These are phyloP conservation scores for Nothobranchius furzeri DNA, from an alignment of 2,113 vertebrate species.

Conservation along the genomic window DNA sequence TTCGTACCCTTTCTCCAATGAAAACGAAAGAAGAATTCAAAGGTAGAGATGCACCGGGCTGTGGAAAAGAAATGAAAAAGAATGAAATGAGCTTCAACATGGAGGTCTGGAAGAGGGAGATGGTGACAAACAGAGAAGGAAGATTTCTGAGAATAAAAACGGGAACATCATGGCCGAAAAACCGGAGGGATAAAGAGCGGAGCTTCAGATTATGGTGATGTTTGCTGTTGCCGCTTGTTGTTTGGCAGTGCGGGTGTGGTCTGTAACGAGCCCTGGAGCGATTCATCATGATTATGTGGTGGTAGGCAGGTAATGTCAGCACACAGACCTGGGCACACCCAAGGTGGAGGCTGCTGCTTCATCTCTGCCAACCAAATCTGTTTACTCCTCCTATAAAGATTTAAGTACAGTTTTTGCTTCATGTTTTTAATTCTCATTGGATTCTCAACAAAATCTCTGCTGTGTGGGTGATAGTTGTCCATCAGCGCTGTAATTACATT, in stretches of 20 bases:
- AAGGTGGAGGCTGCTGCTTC: conserved; percentile 52
- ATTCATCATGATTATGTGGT: conserved; percentile 81
- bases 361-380: conserved; percentile 42
- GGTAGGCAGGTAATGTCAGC: conserved; percentile 77
- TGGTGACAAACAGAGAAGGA: conserved; percentile 17
- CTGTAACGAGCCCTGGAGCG: conserved; percentile 38
- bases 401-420: background rate
- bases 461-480: conserved; percentile 10
- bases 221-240: conserved; percentile 61
- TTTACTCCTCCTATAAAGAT: background rate
- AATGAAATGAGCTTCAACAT: conserved; percentile 4
- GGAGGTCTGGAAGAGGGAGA: conserved; percentile 1
- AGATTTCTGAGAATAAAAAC: conserved; percentile 21
- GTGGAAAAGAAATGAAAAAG: conserved; percentile 18
- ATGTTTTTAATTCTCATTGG: background rate
- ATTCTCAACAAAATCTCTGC: conserved; percentile 5
- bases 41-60: conserved; percentile 22
- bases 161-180: conserved; percentile 18
- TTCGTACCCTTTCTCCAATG: conserved; percentile 18
- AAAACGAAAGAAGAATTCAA: conserved; percentile 46
- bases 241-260: conserved; percentile 45
- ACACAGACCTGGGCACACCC: conserved; percentile 54
- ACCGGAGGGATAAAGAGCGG: conserved; percentile 37
- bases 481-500: conserved; percentile 10
- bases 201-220: conserved; percentile 33